phyloP scores from a whole-genome alignment of 2,888 invertebrate species.

The Parapristionchus giblindavisi region DNA sequence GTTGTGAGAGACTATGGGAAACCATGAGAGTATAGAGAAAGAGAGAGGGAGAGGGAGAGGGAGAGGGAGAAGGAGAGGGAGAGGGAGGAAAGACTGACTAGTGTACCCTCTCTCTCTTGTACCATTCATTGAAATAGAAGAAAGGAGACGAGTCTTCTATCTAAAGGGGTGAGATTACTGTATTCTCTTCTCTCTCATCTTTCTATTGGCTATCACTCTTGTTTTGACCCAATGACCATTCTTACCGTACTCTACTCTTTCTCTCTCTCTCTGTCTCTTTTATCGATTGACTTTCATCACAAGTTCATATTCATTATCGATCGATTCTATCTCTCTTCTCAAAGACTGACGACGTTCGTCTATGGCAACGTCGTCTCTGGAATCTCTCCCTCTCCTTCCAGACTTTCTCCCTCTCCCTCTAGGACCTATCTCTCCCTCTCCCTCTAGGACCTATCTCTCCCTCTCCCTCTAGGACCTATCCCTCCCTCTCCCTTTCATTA shows the following conservation, averaged over 20 bases:
- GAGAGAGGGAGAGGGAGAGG: constrained; percentile 18
- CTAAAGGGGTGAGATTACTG: too few species aligned
- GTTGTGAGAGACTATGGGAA: neutral
- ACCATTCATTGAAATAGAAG: neutral
- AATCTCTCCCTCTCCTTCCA: too few species aligned
- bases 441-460: neutral
- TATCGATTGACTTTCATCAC: too few species aligned
- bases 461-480: too few species aligned
- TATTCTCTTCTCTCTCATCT: neutral
- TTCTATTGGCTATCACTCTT: neutral
- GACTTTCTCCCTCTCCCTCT: too few species aligned
- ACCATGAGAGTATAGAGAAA: neutral
- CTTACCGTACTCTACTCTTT: neutral
- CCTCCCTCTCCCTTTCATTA: neutral
- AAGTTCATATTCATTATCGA: too few species aligned
- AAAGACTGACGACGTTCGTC: too few species aligned
- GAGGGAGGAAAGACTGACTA: constrained; percentile 9
- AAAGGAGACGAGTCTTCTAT: too few species aligned
- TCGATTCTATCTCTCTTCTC: too few species aligned
- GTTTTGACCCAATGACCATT: neutral
- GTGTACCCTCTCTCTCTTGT: neutral
- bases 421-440: neutral
- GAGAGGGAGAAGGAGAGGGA: constrained; percentile 3
- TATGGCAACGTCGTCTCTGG: too few species aligned
- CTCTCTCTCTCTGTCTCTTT: constrained; percentile 9